These are phyloP conservation scores for Brachyrhaphis roseni DNA, from an alignment of 2,797 vertebrate species.

Conservation along the genomic window DNA sequence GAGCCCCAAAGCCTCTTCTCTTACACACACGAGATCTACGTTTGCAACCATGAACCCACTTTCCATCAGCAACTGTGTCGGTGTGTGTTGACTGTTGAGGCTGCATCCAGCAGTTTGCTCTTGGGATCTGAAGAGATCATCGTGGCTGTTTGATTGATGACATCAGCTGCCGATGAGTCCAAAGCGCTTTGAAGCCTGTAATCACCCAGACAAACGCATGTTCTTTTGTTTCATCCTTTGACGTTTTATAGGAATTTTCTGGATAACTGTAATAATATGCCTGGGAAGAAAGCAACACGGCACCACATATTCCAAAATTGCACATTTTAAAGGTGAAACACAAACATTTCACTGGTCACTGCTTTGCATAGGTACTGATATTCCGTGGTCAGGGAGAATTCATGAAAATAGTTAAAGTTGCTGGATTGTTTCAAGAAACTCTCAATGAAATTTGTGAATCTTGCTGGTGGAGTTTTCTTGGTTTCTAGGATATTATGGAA, in stretches of 20 bases:
- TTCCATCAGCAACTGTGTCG: neutral
- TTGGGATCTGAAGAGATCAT: neutral
- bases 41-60: neutral
- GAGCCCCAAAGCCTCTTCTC: slow-evolving; percentile 65
- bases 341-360: neutral
- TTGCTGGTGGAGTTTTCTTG: neutral
- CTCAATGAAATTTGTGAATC: neutral
- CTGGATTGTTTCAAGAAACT: neutral
- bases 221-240: slow-evolving; percentile 7
- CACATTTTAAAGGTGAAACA: slow-evolving; percentile 7
- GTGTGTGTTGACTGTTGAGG: neutral
- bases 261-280: slow-evolving; percentile 1
- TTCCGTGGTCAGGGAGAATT: neutral
- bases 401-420: neutral
- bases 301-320: slow-evolving; percentile 2
- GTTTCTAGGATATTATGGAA: neutral
- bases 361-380: neutral
- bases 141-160: slow-evolving; percentile 27
- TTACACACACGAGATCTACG: neutral
- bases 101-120: neutral
- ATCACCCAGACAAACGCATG: neutral
- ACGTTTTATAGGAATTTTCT: neutral
- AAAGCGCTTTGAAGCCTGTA: neutral
- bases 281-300: neutral
- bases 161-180: slow-evolving; percentile 52